Evolutionary conservation across 1,140 invertebrate genomes (phyloP).

Genomic region (Drosophila busckii): DNA sequence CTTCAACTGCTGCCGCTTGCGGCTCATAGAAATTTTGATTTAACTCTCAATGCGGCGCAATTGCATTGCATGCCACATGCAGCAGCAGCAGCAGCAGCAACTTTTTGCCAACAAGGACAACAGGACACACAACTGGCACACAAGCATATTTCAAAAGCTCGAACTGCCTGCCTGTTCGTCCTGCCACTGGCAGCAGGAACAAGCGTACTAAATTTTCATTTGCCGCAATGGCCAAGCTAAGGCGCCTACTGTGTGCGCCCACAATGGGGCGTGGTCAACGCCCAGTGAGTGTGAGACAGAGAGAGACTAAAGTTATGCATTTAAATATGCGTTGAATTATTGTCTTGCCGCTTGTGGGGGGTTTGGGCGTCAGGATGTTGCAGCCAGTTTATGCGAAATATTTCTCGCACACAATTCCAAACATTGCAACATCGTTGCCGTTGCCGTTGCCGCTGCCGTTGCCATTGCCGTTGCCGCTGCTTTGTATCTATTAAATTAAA

Average conservation of each 20-base stretch:
- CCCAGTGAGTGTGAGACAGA: background rate
- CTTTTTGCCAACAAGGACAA: conserved; percentile 28
- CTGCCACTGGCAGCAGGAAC: conserved; percentile 58
- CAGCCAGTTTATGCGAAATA: conserved; percentile 44
- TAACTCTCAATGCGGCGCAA: conserved; percentile 58
- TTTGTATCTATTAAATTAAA: conserved; percentile 70
- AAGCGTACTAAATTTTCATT: conserved; percentile 74
- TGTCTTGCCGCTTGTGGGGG: conserved; percentile 57
- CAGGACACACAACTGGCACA: conserved; percentile 49
- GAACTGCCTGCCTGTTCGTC: conserved; percentile 18
- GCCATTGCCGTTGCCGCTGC: conserved; percentile 2
- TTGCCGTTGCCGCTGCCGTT: conserved; percentile 5
- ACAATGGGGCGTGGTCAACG: conserved; percentile 1
- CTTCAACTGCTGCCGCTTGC: conserved; percentile 21
- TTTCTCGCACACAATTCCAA: conserved; percentile 35
- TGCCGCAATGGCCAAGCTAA: conserved; percentile 39
- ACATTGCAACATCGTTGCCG: background rate
- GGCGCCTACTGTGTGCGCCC: conserved; percentile 26
- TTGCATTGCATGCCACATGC: conserved; percentile 18
- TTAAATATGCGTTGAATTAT: conserved; percentile 76
- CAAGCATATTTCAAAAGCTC: conserved; percentile 55
- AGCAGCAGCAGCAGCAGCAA: conserved; percentile 39
- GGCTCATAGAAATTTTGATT: conserved; percentile 56
- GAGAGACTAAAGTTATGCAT: conserved; percentile 41
- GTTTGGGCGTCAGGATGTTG: conserved; percentile 32